Evolutionary conservation across 1,140 invertebrate genomes (phyloP), one percentile per base, ranked within the genome.

Genomic region (Eumeta japonica): DNA sequence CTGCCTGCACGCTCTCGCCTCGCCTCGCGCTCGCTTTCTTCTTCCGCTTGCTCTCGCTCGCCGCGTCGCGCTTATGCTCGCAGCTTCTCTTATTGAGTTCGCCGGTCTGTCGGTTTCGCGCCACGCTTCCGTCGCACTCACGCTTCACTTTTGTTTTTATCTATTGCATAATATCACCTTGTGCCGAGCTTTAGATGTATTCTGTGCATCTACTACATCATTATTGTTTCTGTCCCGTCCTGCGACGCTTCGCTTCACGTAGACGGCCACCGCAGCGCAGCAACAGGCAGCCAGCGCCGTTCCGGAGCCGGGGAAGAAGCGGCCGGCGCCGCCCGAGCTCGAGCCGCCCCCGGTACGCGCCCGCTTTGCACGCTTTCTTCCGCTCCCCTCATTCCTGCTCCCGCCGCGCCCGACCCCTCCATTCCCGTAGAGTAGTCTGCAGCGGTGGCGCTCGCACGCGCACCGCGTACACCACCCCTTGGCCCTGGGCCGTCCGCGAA

Each of bases 161-260:
- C 59, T 67, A 55, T 71, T 62, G 64, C 68, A 71, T 71, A 73
- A 71, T 70, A 64, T 74, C 68, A 71, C 66, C 63, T 71, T 58
- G 53, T 55, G 66, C 68, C 56, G 54, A 74, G 68, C 70, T 74
- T 74, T 74, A 74, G 70, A 66, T 74, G 70, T 74, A 74, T 74
- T 70, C 70, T 74, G 70, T 71, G 70, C 70, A 74, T 74, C 70
- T 74, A 71, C 68, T 71, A 74, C 70, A 74, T 74, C 64, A 64
- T 71, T 74, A 74, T 68, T 71, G 68, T 74, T 74, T 74, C 68
- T 55, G 68, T 74, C 68, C 70, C 64, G 70, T 74, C 66, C 70
- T 64, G 70, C 70, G 70, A 68, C 70, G 70, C 70, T 74, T 74
- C 52, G 70, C 70, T 74, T 74, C 66, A 74, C 70, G 70, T 74